phyloP scores from a whole-genome alignment of 2,113 vertebrate genomes.

The Macquaria australasica region DNA sequence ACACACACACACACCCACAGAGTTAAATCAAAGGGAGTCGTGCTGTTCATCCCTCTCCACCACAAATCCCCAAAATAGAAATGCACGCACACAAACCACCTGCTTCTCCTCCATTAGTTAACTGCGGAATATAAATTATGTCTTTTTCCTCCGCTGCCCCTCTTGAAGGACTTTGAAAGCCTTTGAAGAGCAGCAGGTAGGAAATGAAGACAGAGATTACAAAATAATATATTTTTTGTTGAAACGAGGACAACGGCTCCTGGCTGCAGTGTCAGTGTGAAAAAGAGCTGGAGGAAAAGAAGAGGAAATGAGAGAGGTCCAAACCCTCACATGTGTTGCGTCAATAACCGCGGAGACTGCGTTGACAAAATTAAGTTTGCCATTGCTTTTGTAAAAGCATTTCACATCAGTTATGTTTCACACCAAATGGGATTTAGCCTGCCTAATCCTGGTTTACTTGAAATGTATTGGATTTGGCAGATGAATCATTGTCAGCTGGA shows the following conservation, averaged over 20 bases:
- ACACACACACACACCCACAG: slow-evolving; percentile 37
- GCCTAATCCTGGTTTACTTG: slow-evolving; percentile 75
- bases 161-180: slow-evolving; percentile 63
- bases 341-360: slow-evolving; percentile 55
- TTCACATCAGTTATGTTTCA: slow-evolving; percentile 52
- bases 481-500: slow-evolving; percentile 70
- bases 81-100: slow-evolving; percentile 51
- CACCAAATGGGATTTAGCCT: slow-evolving; percentile 66
- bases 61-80: slow-evolving; percentile 55
- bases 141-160: slow-evolving; percentile 45
- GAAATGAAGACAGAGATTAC: slow-evolving; percentile 56
- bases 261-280: slow-evolving; percentile 17
- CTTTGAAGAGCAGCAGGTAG: slow-evolving; percentile 70
- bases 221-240: slow-evolving; percentile 47
- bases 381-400: slow-evolving; percentile 37
- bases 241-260: slow-evolving; percentile 54
- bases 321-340: slow-evolving; percentile 28
- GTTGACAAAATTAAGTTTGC: slow-evolving; percentile 64
- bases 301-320: slow-evolving; percentile 28
- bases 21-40: slow-evolving; percentile 71
- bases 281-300: slow-evolving; percentile 3
- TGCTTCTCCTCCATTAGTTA: slow-evolving; percentile 67
- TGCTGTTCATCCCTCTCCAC: slow-evolving; percentile 27
- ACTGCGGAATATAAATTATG: slow-evolving; percentile 63
- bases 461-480: slow-evolving; percentile 75